Percentiles rank a stretch among this genome's conserved stretches.
phyloP scores from a whole-genome alignment of 2,797 vertebrate species.

The Sibirionetta formosa region DNA sequence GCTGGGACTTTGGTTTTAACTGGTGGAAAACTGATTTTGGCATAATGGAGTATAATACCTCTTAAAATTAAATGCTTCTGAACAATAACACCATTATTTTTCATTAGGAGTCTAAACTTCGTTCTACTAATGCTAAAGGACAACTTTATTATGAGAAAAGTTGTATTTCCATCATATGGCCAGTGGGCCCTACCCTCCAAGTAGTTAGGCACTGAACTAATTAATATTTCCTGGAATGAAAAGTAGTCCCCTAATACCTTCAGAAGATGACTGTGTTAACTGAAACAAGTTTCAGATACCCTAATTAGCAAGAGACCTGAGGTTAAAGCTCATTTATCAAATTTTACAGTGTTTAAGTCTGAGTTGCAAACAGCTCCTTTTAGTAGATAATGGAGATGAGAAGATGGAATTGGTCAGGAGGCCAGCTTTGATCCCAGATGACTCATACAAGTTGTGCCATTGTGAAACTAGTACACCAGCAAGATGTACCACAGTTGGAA shows the following conservation, averaged over 20 bases:
- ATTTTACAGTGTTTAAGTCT: not conserved
- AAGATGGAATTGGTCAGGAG: not conserved
- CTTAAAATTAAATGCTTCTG: not conserved
- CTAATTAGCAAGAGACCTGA: not conserved
- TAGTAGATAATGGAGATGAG: not conserved
- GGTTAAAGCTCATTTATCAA: slow-evolving; percentile 34
- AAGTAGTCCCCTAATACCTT: not conserved
- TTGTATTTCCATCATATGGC: not conserved
- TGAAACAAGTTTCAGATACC: not conserved
- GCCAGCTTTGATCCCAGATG: not conserved
- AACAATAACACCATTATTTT: not conserved
- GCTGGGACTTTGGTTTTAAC: not conserved
- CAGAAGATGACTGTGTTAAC: not conserved
- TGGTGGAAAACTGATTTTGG: not conserved
- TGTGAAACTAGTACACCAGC: not conserved
- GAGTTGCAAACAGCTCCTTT: not conserved
- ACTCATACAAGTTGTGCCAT: not conserved
- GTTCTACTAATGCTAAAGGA: not conserved
- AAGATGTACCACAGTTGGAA: not conserved
- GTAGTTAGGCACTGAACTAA: not conserved
- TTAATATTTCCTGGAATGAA: not conserved
- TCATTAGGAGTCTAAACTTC: not conserved
- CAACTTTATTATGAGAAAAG: rapidly evolving
- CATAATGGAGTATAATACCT: not conserved
- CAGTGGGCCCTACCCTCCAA: not conserved